Conservation (phyloP, 2,113 vertebrate genomes). For the Galbula dea region DNA sequence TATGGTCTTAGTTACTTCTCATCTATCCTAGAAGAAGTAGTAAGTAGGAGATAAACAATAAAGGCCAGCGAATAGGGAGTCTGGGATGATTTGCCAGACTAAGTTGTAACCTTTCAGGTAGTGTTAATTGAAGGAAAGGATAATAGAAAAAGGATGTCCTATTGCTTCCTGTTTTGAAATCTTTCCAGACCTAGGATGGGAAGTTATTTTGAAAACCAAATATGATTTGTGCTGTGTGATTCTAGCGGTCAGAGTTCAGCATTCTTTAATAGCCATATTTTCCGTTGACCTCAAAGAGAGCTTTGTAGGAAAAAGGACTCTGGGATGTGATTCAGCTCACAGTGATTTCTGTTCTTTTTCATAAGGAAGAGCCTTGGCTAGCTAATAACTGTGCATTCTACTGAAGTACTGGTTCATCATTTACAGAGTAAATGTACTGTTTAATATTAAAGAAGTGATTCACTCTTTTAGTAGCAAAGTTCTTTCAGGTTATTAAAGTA, state of each 20-base stretch:
- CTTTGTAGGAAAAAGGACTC: conserved; percentile 13
- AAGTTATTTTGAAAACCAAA: neutral
- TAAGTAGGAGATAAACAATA: neutral
- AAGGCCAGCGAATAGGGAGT: neutral
- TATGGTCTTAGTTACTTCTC: neutral
- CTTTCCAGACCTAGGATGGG: neutral
- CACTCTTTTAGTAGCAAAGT: conserved; percentile 23
- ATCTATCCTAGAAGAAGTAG: neutral
- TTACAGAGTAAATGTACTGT: conserved; percentile 59
- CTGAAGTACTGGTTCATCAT: conserved; percentile 41
- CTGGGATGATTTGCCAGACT: neutral
- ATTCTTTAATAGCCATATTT: conserved; percentile 15
- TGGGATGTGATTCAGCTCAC: neutral
- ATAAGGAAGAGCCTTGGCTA: conserved; percentile 19
- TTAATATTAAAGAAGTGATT: conserved; percentile 58
- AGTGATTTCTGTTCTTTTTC: conserved; percentile 28
- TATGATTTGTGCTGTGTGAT: conserved; percentile 11
- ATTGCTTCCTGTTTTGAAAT: neutral
- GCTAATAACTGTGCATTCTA: conserved; percentile 11
- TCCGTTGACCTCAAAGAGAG: conserved; percentile 18
- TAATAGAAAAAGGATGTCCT: neutral
- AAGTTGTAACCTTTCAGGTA: neutral
- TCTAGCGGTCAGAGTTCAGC: neutral
- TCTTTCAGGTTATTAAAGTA: conserved; percentile 50
- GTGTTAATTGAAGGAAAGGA: neutral